Evolutionary conservation across 2,113 vertebrate genomes (phyloP), one percentile per base, ranked within the genome.

Genomic region (Lonchura striata): DNA sequence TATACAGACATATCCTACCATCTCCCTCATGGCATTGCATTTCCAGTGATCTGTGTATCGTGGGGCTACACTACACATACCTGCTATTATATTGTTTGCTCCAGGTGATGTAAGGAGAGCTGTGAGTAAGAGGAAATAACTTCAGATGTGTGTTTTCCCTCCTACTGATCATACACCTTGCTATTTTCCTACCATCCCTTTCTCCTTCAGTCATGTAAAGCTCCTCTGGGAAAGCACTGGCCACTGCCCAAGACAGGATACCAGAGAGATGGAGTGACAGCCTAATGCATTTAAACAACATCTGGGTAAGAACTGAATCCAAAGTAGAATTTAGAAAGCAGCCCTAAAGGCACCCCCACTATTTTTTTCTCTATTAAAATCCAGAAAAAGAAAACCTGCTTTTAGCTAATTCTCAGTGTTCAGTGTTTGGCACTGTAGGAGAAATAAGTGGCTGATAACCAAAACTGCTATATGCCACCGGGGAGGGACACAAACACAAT

Each of bases 271-370:
- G 52, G 54, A 92, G 41, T 35, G 84, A 59, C 71, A 88, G 63
- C 19, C 52, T 63, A 77, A 85, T 86, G 46, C 19, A 68, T 81
- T 93, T 70, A 86, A 91, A 76, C 27, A 94, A 82, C 65, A 64
- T 60, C 37, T 91, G 81, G 65, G 17, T 82, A 87, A 86, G 92
- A 79, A 71, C 11, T 64, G 61, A 82, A 92, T 71, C 61, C 52
- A 82, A 95, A 91, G 44, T 9, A 56, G 61, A 92, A 89, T 86
- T 86, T 71, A 72, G 53, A 82, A 87, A 91, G 20, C 37, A 59
- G 27, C 50, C 78, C 70, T 90, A 72, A 77, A 82, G 74, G 66
- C 63, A 91, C 4, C 2, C 9, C 77, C 3, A 3, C 33, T 50
- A 6, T 23, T 76, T 61, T 68, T 84, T 82, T 42, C 37, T 57